Evolutionary conservation across 2,113 vertebrate genomes (phyloP).

Genomic region (Fregetta grallaria): DNA sequence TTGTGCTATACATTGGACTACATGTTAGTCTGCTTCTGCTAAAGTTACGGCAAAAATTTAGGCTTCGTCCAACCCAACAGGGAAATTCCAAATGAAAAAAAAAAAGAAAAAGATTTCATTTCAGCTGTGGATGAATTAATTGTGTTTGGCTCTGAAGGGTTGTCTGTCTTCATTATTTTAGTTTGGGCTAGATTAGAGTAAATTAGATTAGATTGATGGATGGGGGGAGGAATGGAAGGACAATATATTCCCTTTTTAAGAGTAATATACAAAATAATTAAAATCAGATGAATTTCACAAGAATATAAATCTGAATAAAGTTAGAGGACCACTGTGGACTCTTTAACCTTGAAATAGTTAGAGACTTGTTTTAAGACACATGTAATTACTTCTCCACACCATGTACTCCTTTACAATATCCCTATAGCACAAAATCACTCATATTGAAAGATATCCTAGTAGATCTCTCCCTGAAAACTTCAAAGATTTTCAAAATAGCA

Average conservation of each 20-base stretch:
- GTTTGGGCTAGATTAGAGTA: slow-evolving; percentile 8
- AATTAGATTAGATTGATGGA: slow-evolving; percentile 28
- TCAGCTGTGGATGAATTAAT: neutral
- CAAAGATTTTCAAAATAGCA: neutral
- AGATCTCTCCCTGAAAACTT: neutral
- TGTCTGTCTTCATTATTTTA: slow-evolving; percentile 31
- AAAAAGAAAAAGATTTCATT: neutral
- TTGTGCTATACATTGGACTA: neutral
- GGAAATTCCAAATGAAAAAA: neutral
- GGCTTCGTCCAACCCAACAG: neutral
- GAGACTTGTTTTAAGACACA: neutral
- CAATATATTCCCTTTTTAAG: neutral
- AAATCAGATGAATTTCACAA: neutral
- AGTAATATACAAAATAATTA: neutral
- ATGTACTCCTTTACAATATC: neutral
- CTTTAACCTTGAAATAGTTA: neutral
- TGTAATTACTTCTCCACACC: slow-evolving; percentile 31
- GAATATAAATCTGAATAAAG: neutral
- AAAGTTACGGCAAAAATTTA: neutral
- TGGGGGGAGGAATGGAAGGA: neutral
- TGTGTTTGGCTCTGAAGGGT: neutral
- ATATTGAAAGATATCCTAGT: neutral
- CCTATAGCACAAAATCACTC: neutral
- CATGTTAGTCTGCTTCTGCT: neutral
- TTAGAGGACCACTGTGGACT: neutral